These are phyloP conservation scores for Plebejus argus DNA, from an alignment of 2,888 invertebrate genomes.

Conservation along the genomic window DNA sequence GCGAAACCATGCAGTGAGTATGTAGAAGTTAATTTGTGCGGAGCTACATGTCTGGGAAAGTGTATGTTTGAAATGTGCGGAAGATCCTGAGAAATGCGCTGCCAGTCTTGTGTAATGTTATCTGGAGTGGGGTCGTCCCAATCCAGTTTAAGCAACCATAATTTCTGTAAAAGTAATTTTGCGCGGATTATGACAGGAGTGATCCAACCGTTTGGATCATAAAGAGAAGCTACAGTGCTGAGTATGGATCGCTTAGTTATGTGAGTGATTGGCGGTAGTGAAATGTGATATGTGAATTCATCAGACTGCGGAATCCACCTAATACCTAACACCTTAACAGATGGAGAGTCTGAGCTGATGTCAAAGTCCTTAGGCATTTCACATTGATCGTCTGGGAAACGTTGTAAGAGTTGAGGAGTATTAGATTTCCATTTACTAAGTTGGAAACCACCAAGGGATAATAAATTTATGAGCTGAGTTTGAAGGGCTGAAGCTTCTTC, in stretches of 20 bases:
- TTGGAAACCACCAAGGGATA: slow-evolving; percentile 16
- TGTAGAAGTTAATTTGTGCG: no score
- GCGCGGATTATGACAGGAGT: slow-evolving; percentile 18
- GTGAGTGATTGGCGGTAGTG: background rate
- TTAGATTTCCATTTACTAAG: slow-evolving; percentile 26
- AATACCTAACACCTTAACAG: no score
- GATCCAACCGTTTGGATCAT: slow-evolving; percentile 27
- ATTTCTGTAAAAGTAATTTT: slow-evolving; percentile 3
- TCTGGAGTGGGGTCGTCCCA: background rate
- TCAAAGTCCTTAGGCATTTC: no score
- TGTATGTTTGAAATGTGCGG: no score
- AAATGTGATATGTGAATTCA: slow-evolving; percentile 15
- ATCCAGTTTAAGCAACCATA: background rate
- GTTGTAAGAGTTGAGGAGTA: no score
- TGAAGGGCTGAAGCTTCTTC: no score
- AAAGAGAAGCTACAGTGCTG: slow-evolving; percentile 11
- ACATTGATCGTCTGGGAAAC: no score
- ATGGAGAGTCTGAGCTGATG: no score
- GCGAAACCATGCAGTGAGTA: no score
- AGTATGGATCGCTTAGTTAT: slow-evolving; percentile 12
- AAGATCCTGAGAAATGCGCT: no score
- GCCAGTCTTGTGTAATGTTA: background rate
- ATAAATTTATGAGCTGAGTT: slow-evolving; percentile 9
- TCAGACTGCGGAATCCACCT: slow-evolving; percentile 19
- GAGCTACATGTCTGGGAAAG: no score